Percentiles rank a stretch among this genome's conserved stretches.
These are phyloP conservation scores for Caiman crocodilus DNA, from an alignment of 2,797 vertebrate genomes.

Conservation along the genomic window DNA sequence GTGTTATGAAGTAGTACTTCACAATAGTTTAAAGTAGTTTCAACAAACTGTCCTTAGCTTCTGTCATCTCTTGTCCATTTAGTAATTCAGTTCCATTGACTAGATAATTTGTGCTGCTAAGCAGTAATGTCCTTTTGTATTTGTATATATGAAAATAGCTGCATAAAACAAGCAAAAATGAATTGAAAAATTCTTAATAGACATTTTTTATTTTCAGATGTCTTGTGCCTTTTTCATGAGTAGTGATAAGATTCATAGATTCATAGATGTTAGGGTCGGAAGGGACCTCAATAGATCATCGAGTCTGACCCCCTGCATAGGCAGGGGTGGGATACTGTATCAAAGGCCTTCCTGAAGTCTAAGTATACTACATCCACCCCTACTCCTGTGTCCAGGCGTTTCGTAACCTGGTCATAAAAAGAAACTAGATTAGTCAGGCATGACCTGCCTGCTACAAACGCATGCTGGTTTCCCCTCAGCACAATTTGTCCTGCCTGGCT, in stretches of 20 bases:
- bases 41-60: not conserved
- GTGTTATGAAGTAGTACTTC: conserved; percentile 9
- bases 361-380: too few species aligned
- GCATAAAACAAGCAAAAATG: not conserved
- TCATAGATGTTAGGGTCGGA: too few species aligned
- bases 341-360: too few species aligned
- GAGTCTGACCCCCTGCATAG: too few species aligned
- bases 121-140: not conserved
- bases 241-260: not conserved
- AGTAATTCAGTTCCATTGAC: not conserved
- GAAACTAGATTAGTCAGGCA: too few species aligned
- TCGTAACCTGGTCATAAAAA: too few species aligned
- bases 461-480: too few species aligned
- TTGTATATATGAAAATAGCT: not conserved
- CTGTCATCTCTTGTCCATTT: not conserved
- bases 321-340: too few species aligned
- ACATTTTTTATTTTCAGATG: not conserved
- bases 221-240: not conserved
- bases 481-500: too few species aligned
- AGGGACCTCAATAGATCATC: too few species aligned
- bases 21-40: not conserved
- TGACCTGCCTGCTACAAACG: too few species aligned
- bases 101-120: not conserved
- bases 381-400: too few species aligned
- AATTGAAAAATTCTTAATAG: not conserved